Evolutionary conservation across 2,888 invertebrate genomes (phyloP).

Genomic region (Agrotis exclamationis): DNA sequence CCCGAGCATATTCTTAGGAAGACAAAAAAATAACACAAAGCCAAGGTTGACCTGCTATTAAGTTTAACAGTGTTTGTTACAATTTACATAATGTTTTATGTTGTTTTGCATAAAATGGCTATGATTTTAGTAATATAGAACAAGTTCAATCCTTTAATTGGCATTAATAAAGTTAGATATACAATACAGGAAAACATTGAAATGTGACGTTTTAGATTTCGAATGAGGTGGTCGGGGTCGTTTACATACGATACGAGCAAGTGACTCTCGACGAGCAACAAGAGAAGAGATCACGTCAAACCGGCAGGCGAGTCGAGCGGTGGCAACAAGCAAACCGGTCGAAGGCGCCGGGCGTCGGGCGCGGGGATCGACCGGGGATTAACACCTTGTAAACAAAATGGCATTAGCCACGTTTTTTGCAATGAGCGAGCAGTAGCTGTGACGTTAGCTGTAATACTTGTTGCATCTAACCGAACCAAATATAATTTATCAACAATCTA

Average conservation of each 20-base stretch:
- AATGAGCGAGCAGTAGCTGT: slow-evolving; percentile 61
- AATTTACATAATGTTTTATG: slow-evolving; percentile 25
- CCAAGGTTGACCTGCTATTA: slow-evolving; percentile 75
- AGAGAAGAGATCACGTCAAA: slow-evolving; percentile 89
- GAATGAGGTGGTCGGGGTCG: slow-evolving; percentile 83
- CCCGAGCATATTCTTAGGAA: slow-evolving; percentile 68
- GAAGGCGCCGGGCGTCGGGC: slow-evolving; percentile 85
- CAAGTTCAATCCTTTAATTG: slow-evolving; percentile 28
- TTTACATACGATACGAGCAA: slow-evolving; percentile 87
- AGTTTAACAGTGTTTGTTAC: slow-evolving; percentile 46
- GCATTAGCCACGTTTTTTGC: slow-evolving; percentile 81
- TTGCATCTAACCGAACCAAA: slow-evolving; percentile 46
- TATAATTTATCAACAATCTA: slow-evolving; percentile 47
- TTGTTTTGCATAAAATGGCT: slow-evolving; percentile 30
- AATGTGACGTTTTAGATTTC: slow-evolving; percentile 70
- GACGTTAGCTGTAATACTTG: slow-evolving; percentile 61
- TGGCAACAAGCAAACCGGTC: slow-evolving; percentile 89
- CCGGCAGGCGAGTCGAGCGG: slow-evolving; percentile 85
- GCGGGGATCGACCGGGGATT: slow-evolving; percentile 81
- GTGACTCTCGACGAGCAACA: slow-evolving; percentile 83
- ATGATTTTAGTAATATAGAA: slow-evolving; percentile 30
- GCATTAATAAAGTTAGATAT: slow-evolving; percentile 21
- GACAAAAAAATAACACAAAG: slow-evolving; percentile 72
- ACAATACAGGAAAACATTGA: slow-evolving; percentile 42
- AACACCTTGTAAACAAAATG: slow-evolving; percentile 90